Conservation (phyloP, 1,140 invertebrate genomes). For the Penaeus indicus region DNA sequence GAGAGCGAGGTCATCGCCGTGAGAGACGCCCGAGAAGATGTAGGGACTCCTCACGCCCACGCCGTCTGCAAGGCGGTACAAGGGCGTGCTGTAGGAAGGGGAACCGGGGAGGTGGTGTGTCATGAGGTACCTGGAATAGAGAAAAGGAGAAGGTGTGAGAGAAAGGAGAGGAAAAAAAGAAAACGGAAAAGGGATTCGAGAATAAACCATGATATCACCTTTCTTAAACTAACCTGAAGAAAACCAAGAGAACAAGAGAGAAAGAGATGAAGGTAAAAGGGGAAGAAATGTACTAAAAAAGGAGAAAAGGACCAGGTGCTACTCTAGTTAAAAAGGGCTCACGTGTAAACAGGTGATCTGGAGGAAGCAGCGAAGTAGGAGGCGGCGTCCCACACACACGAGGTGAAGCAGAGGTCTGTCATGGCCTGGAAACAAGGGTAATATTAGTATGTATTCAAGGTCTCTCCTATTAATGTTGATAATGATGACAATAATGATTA, state of each 20-base stretch:
- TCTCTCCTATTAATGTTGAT: background rate
- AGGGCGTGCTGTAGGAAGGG: slow-evolving; percentile 29
- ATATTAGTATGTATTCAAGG: background rate
- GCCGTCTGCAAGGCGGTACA: slow-evolving; percentile 23
- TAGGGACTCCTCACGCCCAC: slow-evolving; percentile 17
- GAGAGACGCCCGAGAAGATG: slow-evolving; percentile 74
- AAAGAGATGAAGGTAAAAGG: too few species aligned
- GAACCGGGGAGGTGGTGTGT: slow-evolving; percentile 36
- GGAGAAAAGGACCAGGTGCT: too few species aligned
- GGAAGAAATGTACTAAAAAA: too few species aligned
- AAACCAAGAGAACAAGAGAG: too few species aligned
- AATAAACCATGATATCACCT: too few species aligned
- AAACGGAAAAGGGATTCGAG: background rate
- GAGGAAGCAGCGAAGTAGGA: slow-evolving; percentile 29
- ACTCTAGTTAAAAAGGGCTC: background rate
- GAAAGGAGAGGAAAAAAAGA: background rate
- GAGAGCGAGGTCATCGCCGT: slow-evolving; percentile 82
- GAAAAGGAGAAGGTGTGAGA: background rate
- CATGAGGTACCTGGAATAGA: slow-evolving; percentile 51
- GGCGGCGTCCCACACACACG: slow-evolving; percentile 54
- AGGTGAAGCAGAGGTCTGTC: slow-evolving; percentile 43
- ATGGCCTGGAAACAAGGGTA: slow-evolving; percentile 8
- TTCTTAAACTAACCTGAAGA: too few species aligned
- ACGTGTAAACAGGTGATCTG: slow-evolving; percentile 47
- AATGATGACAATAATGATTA: background rate